Conservation (phyloP, 2,797 vertebrate genomes). For the Martes flavigula region DNA sequence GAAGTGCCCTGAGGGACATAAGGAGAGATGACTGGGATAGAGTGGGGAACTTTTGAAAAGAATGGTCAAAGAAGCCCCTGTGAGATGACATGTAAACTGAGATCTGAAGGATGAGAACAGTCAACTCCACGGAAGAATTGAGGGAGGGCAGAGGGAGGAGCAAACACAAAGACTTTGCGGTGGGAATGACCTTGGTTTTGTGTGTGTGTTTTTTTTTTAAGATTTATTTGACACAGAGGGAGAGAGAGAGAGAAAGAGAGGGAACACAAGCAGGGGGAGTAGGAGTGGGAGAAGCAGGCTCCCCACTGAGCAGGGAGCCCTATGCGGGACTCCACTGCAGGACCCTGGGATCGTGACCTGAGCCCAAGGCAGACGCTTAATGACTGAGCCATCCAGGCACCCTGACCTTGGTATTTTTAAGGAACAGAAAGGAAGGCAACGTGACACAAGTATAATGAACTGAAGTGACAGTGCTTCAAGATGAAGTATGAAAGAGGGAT, state of each 20-base stretch:
- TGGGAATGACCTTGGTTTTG: not conserved
- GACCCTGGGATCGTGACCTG: too few species aligned
- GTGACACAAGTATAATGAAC: not conserved
- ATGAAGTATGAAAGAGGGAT: not conserved
- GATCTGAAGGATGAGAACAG: not conserved
- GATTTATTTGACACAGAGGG: too few species aligned
- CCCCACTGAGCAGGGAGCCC: too few species aligned
- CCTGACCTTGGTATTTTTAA: not conserved
- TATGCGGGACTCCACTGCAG: too few species aligned
- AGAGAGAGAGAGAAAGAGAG: too few species aligned
- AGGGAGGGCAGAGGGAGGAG: not conserved
- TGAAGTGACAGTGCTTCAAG: not conserved
- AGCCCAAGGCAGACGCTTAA: too few species aligned
- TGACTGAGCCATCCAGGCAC: too few species aligned
- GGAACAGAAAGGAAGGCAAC: not conserved
- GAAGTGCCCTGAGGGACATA: not conserved
- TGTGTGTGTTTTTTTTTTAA: too few species aligned
- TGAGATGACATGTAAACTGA: not conserved
- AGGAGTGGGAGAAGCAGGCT: too few species aligned
- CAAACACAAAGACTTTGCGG: not conserved
- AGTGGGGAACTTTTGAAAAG: not conserved
- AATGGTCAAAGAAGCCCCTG: not conserved
- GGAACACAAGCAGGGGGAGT: too few species aligned
- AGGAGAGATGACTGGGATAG: not conserved
- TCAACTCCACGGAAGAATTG: not conserved